Evolutionary conservation across 1,140 invertebrate species (phyloP), one percentile per base, ranked within the genome.

Genomic region (Dufourea novaeangliae): DNA sequence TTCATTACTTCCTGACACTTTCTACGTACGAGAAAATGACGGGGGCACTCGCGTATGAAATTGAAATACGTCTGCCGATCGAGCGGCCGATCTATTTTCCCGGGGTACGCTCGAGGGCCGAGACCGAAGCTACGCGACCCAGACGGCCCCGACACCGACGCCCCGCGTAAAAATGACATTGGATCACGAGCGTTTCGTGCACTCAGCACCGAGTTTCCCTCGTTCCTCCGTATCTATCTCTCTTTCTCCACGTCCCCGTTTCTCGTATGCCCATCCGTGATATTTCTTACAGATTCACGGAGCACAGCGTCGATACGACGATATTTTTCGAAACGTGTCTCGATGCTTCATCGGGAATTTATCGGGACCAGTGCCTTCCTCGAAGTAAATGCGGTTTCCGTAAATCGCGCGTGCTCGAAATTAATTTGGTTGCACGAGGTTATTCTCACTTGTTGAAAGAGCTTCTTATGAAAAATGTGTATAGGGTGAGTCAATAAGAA

Each of bases 41-140:
- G 72, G 78, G 67, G 54, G 77, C 85, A 68, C 76, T 87, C 83
- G 75, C 69, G 78, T 83, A 84, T 87, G 86, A 88, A 88, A 88
- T 88, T 87, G 86, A 88, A 88, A 87, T 83, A 78, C 75, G 77
- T 86, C 86, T 79, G 76, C 62, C 78, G 82, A 84, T 87, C 85
- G 83, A 72, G 61, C 67, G 62, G 56, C 61, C 79, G 77, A 86
- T 85, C 73, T 77, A 71, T 84, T 85, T 84, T 83, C 62, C 61
- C 25, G 27, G 27, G n/a, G 34, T 32, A 54, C 64, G 67, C n/a
- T 64, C 22, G 34, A 59, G 22, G 34, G 59, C n/a, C 62, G 29
- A 50, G 25, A 27, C 25, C n/a, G n/a, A 29, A 20, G 56, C 54
- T 14, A 22, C 46, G 37, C 57, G 52, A 69, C 61, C 34, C 34